Conservation (phyloP, 2,888 invertebrate genomes). For the Coecobrya sp. region DNA sequence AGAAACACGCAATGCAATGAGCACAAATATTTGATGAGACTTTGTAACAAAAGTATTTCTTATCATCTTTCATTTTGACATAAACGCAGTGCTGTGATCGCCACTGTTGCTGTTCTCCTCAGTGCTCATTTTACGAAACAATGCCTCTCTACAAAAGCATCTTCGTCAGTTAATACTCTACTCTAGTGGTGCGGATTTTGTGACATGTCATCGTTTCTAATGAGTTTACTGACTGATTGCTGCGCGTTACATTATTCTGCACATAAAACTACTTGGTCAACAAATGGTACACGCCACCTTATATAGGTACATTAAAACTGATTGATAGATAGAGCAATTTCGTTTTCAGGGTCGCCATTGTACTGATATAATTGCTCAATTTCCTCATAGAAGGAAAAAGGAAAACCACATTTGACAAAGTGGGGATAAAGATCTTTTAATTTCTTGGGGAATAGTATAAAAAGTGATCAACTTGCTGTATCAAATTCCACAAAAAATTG, state of each 20-base stretch:
- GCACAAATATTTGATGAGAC: not conserved
- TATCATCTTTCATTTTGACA: too few relatives aligned
- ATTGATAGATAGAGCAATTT: slow-evolving; percentile 38
- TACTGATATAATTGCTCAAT: not conserved
- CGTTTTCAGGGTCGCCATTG: slow-evolving; percentile 32
- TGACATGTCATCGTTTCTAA: not conserved
- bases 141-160: not conserved
- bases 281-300: not conserved
- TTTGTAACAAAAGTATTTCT: too few relatives aligned
- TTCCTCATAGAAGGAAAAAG: not conserved
- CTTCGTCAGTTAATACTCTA: too few relatives aligned
- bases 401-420: not conserved
- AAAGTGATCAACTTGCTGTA: not conserved
- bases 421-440: not conserved
- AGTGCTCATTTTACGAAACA: not conserved
- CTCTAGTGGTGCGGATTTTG: too few relatives aligned
- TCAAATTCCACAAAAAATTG: not conserved
- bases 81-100: too few relatives aligned
- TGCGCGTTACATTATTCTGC: not conserved
- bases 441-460: not conserved
- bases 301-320: not conserved
- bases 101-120: too few relatives aligned
- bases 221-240: not conserved
- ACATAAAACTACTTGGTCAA: not conserved
- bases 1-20: not conserved